Percentiles rank a stretch among this genome's conserved stretches.
Evolutionary conservation across 2,113 vertebrate genomes (phyloP).

Genomic region (Labeo rohita): DNA sequence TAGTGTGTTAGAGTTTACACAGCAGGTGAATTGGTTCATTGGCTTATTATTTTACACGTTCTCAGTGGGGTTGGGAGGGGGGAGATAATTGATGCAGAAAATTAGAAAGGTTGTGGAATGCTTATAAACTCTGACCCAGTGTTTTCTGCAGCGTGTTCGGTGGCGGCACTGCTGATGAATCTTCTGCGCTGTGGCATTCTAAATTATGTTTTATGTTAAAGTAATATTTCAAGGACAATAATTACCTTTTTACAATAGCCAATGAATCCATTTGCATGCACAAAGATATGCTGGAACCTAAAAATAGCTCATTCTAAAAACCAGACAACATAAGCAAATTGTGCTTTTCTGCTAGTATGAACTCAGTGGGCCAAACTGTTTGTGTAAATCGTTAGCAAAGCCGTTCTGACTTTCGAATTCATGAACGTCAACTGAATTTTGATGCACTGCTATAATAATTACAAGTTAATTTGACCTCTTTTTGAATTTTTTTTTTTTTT

Average conservation of each 20-base stretch:
- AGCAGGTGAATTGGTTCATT: not conserved
- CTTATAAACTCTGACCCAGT: not conserved
- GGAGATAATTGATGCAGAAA: not conserved
- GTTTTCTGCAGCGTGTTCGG: not conserved
- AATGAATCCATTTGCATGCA: not conserved
- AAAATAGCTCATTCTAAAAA: not conserved
- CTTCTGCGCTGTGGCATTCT: not conserved
- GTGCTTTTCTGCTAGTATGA: not conserved
- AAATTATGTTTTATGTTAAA: not conserved
- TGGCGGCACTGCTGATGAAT: not conserved
- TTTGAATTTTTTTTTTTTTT: no score
- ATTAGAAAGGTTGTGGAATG: not conserved
- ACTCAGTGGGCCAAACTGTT: not conserved
- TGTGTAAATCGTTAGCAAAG: no score
- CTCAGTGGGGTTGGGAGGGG: not conserved
- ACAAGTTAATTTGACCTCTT: no score
- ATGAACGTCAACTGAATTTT: no score
- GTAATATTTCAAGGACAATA: not conserved
- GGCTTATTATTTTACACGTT: not conserved
- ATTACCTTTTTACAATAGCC: not conserved
- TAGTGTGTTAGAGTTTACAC: conserved; percentile 4
- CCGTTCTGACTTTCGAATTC: no score
- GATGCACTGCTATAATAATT: no score
- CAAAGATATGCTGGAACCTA: not conserved
- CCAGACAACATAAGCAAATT: not conserved